phyloP scores from a whole-genome alignment of 1,140 invertebrate genomes.

The Hylaeus volcanicus region DNA sequence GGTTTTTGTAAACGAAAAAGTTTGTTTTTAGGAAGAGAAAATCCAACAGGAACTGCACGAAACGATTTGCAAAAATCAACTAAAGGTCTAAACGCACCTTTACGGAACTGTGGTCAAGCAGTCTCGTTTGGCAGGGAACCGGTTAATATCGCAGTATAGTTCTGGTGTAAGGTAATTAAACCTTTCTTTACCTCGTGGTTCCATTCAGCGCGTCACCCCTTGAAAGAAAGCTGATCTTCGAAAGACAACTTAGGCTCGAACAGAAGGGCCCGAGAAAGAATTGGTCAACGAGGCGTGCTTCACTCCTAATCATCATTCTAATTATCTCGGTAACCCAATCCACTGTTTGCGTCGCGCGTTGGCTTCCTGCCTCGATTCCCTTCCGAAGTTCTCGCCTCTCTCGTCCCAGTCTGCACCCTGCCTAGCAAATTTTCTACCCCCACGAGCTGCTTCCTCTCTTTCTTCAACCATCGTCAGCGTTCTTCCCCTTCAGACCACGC shows the following conservation, averaged over 20 bases:
- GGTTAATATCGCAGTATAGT: background rate
- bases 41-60: no score
- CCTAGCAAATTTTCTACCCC: conserved; percentile 47
- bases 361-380: conserved; percentile 68
- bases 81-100: no score
- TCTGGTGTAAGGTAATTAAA: conserved; percentile 4
- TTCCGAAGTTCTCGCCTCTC: conserved; percentile 54
- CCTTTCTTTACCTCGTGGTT: background rate
- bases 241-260: conserved; percentile 9
- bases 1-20: no score
- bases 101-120: no score
- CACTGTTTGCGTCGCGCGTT: conserved; percentile 65
- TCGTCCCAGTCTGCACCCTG: conserved; percentile 31
- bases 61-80: no score
- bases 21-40: no score
- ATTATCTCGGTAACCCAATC: conserved; percentile 78
- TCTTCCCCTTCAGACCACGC: background rate
- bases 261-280: conserved; percentile 59
- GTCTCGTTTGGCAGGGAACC: no score
- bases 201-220: conserved; percentile 5
- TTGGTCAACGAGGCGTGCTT: conserved; percentile 77
- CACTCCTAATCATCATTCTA: conserved; percentile 78
- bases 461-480: conserved; percentile 23
- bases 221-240: conserved; percentile 35
- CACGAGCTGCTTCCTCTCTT: background rate